A percentile compares a stretch with the other conserved stretches of the same genome.
phyloP scores from a whole-genome alignment of 2,113 vertebrate genomes.

The Pitta sordida region DNA sequence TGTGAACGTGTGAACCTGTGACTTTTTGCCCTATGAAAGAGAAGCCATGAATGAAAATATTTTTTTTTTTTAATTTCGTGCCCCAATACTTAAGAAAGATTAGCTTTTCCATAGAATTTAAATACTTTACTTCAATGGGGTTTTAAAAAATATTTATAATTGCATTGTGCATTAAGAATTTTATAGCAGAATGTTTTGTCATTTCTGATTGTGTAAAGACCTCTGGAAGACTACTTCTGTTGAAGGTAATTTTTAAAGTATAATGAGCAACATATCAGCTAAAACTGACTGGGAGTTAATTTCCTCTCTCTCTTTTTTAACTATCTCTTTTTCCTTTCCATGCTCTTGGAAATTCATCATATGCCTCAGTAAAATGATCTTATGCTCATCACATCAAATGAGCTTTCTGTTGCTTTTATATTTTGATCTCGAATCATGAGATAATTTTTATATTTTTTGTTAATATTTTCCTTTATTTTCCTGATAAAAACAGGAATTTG shows the following conservation, averaged over 20 bases:
- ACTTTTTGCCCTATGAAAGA: background rate
- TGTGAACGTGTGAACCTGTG: no score
- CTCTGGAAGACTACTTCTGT: background rate
- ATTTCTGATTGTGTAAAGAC: background rate
- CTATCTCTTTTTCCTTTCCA: background rate
- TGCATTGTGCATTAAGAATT: background rate
- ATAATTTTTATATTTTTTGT: background rate
- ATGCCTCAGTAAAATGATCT: background rate
- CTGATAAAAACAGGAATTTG: background rate
- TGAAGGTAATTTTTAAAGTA: background rate
- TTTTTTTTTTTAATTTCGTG: background rate
- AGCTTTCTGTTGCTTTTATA: background rate
- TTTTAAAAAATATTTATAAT: background rate
- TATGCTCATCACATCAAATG: background rate
- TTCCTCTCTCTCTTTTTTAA: background rate
- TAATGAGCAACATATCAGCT: background rate
- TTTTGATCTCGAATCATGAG: background rate
- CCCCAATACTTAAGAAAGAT: background rate
- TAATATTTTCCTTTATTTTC: background rate
- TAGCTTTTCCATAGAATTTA: background rate
- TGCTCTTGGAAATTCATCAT: background rate
- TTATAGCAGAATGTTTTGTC: background rate
- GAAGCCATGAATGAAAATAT: background rate
- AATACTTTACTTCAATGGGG: background rate
- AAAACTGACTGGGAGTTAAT: background rate